phyloP scores from a whole-genome alignment of 2,888 invertebrate genomes.

The Microdon myrmicae region DNA sequence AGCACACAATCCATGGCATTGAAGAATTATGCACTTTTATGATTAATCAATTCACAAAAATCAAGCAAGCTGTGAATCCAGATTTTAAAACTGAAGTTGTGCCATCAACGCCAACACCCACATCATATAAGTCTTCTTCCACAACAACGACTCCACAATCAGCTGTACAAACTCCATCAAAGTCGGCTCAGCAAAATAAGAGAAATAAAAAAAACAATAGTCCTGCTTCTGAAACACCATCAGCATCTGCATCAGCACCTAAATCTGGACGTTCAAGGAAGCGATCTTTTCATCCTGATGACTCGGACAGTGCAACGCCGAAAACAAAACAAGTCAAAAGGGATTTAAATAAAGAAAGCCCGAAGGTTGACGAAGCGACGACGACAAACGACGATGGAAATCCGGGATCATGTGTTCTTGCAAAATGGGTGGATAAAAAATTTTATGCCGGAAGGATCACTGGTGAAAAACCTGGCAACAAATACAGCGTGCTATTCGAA shows the following conservation, averaged over 20 bases:
- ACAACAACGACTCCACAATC: no score
- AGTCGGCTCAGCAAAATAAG: constrained; percentile 28
- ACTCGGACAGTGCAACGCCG: constrained; percentile 40
- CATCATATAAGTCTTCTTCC: constrained; percentile 9
- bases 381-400: constrained; percentile 21
- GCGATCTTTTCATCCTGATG: constrained; percentile 43
- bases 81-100: constrained; percentile 15
- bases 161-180: constrained; percentile 3
- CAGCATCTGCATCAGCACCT: constrained; percentile 30
- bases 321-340: constrained; percentile 47
- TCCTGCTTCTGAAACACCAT: constrained; percentile 32
- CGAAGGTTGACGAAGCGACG: constrained; percentile 19
- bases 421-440: constrained; percentile 76
- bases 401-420: constrained; percentile 68
- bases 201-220: constrained; percentile 38
- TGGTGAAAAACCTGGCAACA: constrained; percentile 70
- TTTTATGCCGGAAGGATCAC: constrained; percentile 74
- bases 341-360: constrained; percentile 29
- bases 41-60: constrained; percentile 54
- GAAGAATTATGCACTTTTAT: constrained; percentile 53
- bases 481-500: constrained; percentile 74
- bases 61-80: constrained; percentile 43
- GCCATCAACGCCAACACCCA: background rate
- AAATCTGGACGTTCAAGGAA: constrained; percentile 42
- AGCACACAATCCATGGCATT: constrained; percentile 47